These are phyloP conservation scores for Bagarius yarrelli DNA, from an alignment of 2,113 vertebrate species.

Conservation along the genomic window DNA sequence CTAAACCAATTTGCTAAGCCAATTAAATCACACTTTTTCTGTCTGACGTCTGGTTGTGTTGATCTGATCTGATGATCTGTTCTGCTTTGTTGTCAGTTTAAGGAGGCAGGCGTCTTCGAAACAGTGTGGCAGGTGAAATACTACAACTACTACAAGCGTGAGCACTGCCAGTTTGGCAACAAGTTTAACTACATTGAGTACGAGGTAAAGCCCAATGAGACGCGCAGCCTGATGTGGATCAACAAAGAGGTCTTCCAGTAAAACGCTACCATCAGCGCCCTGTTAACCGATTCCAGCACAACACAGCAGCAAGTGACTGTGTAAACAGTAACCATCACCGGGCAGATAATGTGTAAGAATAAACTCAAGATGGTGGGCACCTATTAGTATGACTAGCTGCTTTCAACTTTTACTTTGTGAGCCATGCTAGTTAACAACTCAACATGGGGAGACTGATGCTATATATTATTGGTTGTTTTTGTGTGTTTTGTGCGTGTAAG, in stretches of 20 bases:
- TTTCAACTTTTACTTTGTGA: not conserved
- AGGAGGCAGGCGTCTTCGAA: conserved; percentile 88
- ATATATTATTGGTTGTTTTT: not conserved
- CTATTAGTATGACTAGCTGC: not conserved
- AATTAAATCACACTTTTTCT: not conserved
- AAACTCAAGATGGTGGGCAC: too few relatives aligned
- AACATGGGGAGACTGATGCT: not conserved
- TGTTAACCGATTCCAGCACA: not conserved
- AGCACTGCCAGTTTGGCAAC: conserved; percentile 95
- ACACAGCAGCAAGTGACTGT: conserved; percentile 14
- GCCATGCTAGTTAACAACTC: not conserved
- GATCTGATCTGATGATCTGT: not conserved
- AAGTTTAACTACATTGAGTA: conserved; percentile 91
- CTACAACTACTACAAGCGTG: conserved; percentile 98
- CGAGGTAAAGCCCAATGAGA: conserved; percentile 95
- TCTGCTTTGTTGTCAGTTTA: conserved; percentile 73
- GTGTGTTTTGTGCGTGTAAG: conserved; percentile 1
- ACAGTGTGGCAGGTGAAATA: conserved; percentile 97
- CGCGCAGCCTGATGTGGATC: conserved; percentile 97
- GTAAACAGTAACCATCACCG: conserved; percentile 45
- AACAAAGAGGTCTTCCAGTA: conserved; percentile 95
- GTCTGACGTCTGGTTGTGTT: too few relatives aligned
- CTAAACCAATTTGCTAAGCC: too few relatives aligned
- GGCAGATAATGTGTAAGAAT: conserved; percentile 19
- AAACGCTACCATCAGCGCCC: conserved; percentile 46